Evolutionary conservation across 1,140 invertebrate genomes (phyloP), one percentile per base, ranked within the genome.

Genomic region (Aradophagus sp.): DNA sequence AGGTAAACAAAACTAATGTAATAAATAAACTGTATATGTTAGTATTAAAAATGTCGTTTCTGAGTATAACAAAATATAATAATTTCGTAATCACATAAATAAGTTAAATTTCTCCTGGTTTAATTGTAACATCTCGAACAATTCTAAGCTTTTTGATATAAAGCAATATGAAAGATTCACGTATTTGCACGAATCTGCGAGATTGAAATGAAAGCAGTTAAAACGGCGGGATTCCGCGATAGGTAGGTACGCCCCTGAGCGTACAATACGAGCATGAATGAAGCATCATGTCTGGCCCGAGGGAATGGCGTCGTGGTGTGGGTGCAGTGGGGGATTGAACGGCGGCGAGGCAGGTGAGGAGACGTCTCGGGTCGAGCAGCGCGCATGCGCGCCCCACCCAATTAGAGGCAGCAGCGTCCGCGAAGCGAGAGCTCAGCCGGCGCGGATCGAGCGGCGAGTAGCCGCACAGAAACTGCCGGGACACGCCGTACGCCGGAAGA

Each of bases 181-280:
- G n/a, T n/a, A n/a, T n/a, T n/a, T n/a, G n/a, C n/a, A n/a, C n/a
- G n/a, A n/a, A n/a, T n/a, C n/a, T n/a, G n/a, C n/a, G n/a, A n/a
- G n/a, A 35, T 7, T 10, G n/a, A 10, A 34, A 5, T 5, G 14
- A 14, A 7, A 34, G 14, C 7, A n/a, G n/a, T n/a, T n/a, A n/a
- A n/a, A n/a, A n/a, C n/a, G n/a, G n/a, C n/a, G n/a, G n/a, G n/a
- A n/a, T n/a, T n/a, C n/a, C n/a, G n/a, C n/a, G n/a, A n/a, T n/a
- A n/a, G n/a, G n/a, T 31, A 23, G 16, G 41, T 73, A 63, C 81
- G 74, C 26, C 41, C 74, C 79, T 84, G 77, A 44, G 71, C 79
- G 84, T 84, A 86, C 86, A 87, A 87, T 84, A 87, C 87, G 87
- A 88, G 87, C 86, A 87, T 88, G 87, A 86, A 87, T 87, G 88